These are phyloP conservation scores for Tympanuchus pallidicinctus DNA, from an alignment of 2,113 vertebrate genomes.

Conservation along the genomic window DNA sequence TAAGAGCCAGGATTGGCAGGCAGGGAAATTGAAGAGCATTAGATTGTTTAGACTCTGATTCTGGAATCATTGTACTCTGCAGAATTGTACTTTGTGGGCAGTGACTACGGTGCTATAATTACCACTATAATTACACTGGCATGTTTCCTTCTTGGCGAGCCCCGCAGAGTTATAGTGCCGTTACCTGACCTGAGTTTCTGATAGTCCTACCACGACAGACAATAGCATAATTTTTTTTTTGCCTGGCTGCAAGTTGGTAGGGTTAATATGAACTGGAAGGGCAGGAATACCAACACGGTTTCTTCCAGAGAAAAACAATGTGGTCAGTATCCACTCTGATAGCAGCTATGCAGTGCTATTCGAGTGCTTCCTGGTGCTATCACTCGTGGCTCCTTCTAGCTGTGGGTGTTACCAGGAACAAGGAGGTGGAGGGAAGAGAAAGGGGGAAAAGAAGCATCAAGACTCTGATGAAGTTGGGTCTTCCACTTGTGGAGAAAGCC, in stretches of 20 bases:
- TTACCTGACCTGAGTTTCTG: slow-evolving; percentile 51
- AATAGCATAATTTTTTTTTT: background rate
- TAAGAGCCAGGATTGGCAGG: background rate
- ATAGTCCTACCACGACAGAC: background rate
- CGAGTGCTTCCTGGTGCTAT: background rate
- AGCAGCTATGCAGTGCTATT: background rate
- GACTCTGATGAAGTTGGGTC: background rate
- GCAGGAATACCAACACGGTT: background rate
- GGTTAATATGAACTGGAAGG: background rate
- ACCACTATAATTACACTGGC: slow-evolving; percentile 66
- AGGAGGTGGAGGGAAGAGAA: background rate
- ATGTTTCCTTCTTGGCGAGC: slow-evolving; percentile 56
- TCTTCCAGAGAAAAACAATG: background rate
- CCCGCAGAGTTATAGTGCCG: slow-evolving; percentile 25
- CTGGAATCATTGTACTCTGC: slow-evolving; percentile 29
- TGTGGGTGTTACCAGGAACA: background rate
- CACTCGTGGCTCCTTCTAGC: background rate
- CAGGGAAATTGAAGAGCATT: background rate
- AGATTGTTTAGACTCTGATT: slow-evolving; percentile 42
- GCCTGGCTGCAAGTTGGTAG: background rate
- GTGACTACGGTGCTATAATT: slow-evolving; percentile 68
- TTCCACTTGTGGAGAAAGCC: background rate
- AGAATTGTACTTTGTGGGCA: slow-evolving; percentile 47
- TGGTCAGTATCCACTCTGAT: background rate
- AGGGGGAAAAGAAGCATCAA: background rate